Evolutionary conservation across 2,113 vertebrate species (phyloP), one percentile per base, ranked within the genome.

Genomic region (Pao palembangensis): DNA sequence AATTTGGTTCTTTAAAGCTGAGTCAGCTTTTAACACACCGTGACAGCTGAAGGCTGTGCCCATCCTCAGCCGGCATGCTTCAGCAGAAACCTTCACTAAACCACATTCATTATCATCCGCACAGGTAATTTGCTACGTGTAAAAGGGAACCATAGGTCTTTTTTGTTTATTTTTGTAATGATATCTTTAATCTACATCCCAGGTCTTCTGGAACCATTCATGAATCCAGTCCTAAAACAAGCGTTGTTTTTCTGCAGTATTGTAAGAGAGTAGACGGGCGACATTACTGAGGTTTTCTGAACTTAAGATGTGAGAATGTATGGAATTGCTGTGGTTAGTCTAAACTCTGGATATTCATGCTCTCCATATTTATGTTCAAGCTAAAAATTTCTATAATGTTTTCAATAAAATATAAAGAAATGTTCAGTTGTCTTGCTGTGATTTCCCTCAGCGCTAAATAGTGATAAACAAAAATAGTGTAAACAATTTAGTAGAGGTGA

Each of bases 311-410:
- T 31, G 28, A 31, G 8, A 8, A 1, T 43, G 5, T 43, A 11
- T 52, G 65, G 44, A 53, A 43, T 58, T 71, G 57, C 58, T 60
- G 51, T 50, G 44, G 55, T 43, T 12, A 58, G 61, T 50, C 51
- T 67, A 14, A 69, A 47, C 65, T 64, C 56, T 59, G 51, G 66
- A 73, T 58, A 31, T 52, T 16, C 13, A 66, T 51, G 61, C 81
- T 63, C 51, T 79, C 28, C 55, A 80, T 76, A 81, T 67, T 82
- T 82, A 75, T 86, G 81, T 87, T 83, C 46, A 78, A 82, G 66
- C 34, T 63, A 75, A 79, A 55, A 48, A 61, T 86, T 89, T 87
- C 75, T 87, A 88, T 80, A 16, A 78, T 74, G 81, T 87, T 90
- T 90, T 87, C 61, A 66, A 89, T 76, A 81, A 85, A 85, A 28